Evolutionary conservation across 2,888 invertebrate genomes (phyloP).

Genomic region (Aradus depressus): DNA sequence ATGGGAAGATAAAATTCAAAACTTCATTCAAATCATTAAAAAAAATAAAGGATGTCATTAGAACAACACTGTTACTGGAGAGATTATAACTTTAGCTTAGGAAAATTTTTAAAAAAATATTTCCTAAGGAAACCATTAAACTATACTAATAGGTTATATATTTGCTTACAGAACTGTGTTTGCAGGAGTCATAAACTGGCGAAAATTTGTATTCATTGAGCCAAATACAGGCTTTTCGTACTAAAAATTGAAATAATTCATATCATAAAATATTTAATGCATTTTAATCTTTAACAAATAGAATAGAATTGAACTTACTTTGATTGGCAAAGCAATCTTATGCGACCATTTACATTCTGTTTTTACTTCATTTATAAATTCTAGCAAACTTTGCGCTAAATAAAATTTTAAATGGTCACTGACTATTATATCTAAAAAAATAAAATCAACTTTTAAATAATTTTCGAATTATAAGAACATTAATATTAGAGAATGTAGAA

Average conservation of each 20-base stretch:
- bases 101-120: not conserved
- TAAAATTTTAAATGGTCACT: constrained; percentile 58
- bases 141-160: too few species aligned
- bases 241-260: constrained; percentile 34
- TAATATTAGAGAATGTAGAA: not conserved
- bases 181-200: constrained; percentile 73
- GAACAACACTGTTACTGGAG: not conserved
- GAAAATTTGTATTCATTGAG: constrained; percentile 52
- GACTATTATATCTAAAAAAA: constrained; percentile 65
- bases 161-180: constrained; percentile 59
- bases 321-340: constrained; percentile 48
- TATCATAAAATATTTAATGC: not conserved
- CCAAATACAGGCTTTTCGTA: constrained; percentile 63
- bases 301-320: constrained; percentile 32
- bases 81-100: not conserved
- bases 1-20: constrained; percentile 33
- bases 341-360: constrained; percentile 34
- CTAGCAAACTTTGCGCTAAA: constrained; percentile 38
- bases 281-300: constrained; percentile 23
- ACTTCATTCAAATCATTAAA: not conserved
- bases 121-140: not conserved
- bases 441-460: not conserved
- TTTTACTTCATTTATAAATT: constrained; percentile 8
- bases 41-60: not conserved
- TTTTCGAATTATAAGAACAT: not conserved